Percentiles rank a stretch among this genome's conserved stretches.
phyloP scores from a whole-genome alignment of 2,797 vertebrate species.

The Takifugu rubripes region DNA sequence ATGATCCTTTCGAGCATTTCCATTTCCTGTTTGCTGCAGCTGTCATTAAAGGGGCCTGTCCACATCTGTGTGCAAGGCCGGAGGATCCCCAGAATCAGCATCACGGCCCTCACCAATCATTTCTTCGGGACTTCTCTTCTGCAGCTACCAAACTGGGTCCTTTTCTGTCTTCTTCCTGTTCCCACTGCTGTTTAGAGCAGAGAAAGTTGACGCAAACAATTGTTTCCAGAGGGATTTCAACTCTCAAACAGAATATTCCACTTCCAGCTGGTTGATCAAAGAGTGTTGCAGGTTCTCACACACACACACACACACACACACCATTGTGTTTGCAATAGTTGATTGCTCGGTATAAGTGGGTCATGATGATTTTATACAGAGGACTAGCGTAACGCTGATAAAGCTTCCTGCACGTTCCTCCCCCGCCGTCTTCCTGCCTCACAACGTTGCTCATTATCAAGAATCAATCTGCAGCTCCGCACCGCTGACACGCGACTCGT shows the following conservation, averaged over 20 bases:
- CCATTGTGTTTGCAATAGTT: slow-evolving; percentile 5
- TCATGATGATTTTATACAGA: slow-evolving; percentile 25
- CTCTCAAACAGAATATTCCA: slow-evolving; percentile 17
- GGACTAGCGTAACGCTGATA: slow-evolving; percentile 28
- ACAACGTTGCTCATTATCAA: slow-evolving; percentile 50
- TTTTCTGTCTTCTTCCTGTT: slow-evolving; percentile 8
- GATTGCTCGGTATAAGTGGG: slow-evolving; percentile 22
- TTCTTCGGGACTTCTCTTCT: too few relatives aligned
- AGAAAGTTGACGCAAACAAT: slow-evolving; percentile 24
- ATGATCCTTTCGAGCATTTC: too few relatives aligned
- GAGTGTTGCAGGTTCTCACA: not conserved
- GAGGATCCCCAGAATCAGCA: too few relatives aligned
- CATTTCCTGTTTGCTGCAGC: not conserved
- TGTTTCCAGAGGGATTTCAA: slow-evolving; percentile 8
- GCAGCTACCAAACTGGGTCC: too few relatives aligned
- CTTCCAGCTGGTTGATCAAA: slow-evolving; percentile 12
- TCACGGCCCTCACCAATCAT: too few relatives aligned
- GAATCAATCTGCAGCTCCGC: slow-evolving; percentile 57
- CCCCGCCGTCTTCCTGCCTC: slow-evolving; percentile 25
- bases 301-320: slow-evolving; percentile 16
- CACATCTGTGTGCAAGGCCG: too few relatives aligned
- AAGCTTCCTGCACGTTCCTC: slow-evolving; percentile 18
- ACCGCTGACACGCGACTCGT: slow-evolving; percentile 25
- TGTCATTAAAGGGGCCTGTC: not conserved
- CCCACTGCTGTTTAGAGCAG: slow-evolving; percentile 5